A percentile compares a stretch with the other conserved stretches of the same genome.
These are phyloP conservation scores for Datnioides undecimradiatus DNA, from an alignment of 2,113 vertebrate species.

Conservation along the genomic window DNA sequence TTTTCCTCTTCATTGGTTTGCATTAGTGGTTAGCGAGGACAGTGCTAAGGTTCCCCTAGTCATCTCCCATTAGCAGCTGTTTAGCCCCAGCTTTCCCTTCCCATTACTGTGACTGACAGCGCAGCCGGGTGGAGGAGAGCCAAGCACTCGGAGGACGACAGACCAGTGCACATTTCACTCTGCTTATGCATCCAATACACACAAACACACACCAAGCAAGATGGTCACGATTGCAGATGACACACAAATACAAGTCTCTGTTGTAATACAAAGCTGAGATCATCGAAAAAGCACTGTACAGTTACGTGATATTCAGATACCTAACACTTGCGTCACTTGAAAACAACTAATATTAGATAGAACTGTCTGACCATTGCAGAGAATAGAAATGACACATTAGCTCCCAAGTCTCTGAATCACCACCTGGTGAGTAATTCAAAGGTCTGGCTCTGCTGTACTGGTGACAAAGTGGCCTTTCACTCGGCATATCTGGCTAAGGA, in stretches of 20 bases:
- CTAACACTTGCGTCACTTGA: not conserved
- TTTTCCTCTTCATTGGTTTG: constrained; percentile 50
- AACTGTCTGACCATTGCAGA: not conserved
- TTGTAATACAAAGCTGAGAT: not conserved
- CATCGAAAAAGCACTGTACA: not conserved
- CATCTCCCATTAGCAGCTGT: constrained; percentile 73
- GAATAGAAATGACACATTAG: not conserved
- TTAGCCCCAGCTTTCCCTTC: constrained; percentile 73
- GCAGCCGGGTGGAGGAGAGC: constrained; percentile 48
- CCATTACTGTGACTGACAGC: constrained; percentile 76
- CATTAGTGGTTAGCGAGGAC: constrained; percentile 61
- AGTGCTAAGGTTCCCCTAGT: constrained; percentile 71
- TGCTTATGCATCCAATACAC: constrained; percentile 21
- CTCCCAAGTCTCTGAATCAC: no score
- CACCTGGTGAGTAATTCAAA: no score
- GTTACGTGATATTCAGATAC: not conserved
- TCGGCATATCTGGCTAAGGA: not conserved
- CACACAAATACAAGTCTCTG: not conserved
- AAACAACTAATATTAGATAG: not conserved
- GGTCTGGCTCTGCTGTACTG: not conserved
- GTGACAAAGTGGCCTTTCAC: not conserved
- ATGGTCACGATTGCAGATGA: constrained; percentile 19
- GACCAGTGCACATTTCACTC: constrained; percentile 40
- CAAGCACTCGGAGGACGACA: constrained; percentile 40
- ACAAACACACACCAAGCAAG: constrained; percentile 12